These are phyloP conservation scores for Anthopleura sola DNA, from an alignment of 64 coral and sea anemone genomes.

Conservation along the genomic window DNA sequence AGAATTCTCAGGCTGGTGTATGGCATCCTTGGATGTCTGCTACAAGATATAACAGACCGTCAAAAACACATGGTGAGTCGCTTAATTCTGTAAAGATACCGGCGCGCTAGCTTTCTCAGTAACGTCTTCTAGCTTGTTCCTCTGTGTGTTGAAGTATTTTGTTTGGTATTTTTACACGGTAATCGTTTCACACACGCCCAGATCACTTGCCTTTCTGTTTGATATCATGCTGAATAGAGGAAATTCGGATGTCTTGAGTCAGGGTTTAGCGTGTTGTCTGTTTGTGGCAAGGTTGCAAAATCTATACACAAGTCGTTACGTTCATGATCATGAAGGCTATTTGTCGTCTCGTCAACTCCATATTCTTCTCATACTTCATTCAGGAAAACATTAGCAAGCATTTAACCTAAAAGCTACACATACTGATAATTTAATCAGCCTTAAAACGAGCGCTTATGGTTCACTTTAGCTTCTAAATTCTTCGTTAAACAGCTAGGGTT, in stretches of 20 bases:
- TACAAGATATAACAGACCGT: conserved; percentile 77
- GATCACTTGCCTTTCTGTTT: not conserved
- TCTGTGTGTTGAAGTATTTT: not conserved
- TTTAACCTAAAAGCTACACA: conserved; percentile 49
- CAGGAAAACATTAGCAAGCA: conserved; percentile 42
- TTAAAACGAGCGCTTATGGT: conserved; percentile 22
- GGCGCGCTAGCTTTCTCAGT: not conserved
- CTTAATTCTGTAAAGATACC: conserved; percentile 9
- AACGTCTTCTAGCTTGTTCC: not conserved
- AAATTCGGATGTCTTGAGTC: conserved; percentile 16
- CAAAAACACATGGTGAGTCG: conserved; percentile 25
- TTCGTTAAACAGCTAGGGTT: not conserved
- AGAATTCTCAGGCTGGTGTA: conserved; percentile 48
- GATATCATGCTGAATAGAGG: not conserved
- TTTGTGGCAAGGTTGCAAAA: not conserved
- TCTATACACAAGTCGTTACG: conserved; percentile 12
- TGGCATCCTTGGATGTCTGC: conserved; percentile 99
- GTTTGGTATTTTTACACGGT: not conserved
- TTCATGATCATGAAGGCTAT: not conserved
- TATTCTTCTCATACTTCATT: conserved; percentile 17
- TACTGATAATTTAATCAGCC: conserved; percentile 47
- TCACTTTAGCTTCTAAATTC: not conserved
- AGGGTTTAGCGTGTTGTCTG: not conserved
- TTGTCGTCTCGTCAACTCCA: conserved; percentile 26
- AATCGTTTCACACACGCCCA: conserved; percentile 9